Conservation (phyloP, 2,113 vertebrate genomes). For the Sylvia atricapilla region DNA sequence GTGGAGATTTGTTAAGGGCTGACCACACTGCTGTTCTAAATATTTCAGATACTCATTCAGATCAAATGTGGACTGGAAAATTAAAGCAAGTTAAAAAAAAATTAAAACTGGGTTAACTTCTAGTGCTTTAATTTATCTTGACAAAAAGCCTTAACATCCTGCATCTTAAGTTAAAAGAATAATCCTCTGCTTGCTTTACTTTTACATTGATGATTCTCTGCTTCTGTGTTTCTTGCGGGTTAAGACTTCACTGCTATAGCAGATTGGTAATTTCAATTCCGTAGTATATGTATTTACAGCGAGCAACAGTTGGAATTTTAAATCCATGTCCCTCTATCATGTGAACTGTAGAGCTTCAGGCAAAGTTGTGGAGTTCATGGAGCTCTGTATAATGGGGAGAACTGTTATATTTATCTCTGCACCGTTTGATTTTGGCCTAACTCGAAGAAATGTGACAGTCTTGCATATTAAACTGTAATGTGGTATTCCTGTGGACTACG, state of each 20-base stretch:
- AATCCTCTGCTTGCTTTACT: not conserved
- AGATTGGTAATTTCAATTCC: not conserved
- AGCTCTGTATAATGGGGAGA: not conserved
- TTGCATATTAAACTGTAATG: not conserved
- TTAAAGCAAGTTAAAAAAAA: not conserved
- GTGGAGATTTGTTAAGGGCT: not conserved
- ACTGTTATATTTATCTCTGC: not conserved
- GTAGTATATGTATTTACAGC: not conserved
- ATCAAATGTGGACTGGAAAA: not conserved
- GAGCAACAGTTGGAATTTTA: not conserved
- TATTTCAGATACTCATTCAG: not conserved
- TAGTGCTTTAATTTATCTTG: not conserved
- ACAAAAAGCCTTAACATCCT: not conserved
- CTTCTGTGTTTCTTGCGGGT: not conserved
- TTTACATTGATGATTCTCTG: not conserved
- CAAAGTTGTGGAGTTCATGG: not conserved
- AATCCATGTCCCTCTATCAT: not conserved
- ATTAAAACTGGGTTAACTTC: not conserved
- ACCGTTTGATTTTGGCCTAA: not conserved
- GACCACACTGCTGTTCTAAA: not conserved
- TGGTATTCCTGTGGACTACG: fast-evolving
- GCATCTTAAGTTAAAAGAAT: not conserved
- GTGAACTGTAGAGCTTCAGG: not conserved
- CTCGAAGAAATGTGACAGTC: not conserved
- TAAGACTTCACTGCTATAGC: not conserved